Evolutionary conservation across 2,888 invertebrate genomes (phyloP).

Genomic region (Anarsia innoxiella): DNA sequence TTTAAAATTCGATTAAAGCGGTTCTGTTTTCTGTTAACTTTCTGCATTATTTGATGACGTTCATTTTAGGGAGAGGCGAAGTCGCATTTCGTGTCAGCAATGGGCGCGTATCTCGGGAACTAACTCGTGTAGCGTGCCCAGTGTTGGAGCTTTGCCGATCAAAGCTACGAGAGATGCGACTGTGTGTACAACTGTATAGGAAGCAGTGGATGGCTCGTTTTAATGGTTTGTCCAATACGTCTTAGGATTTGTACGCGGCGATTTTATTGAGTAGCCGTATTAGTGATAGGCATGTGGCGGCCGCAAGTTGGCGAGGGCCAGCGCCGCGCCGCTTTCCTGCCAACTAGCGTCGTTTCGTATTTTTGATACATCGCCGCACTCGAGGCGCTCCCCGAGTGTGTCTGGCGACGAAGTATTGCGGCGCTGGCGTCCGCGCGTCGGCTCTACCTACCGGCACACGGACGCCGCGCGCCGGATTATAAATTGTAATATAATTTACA

Average conservation of each 20-base stretch:
- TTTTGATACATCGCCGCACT: constrained; percentile 43
- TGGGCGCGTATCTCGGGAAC: constrained; percentile 27
- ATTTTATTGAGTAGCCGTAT: constrained; percentile 71
- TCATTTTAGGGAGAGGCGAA: constrained; percentile 24
- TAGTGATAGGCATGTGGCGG: constrained; percentile 46
- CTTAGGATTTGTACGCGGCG: constrained; percentile 63
- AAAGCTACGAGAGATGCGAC: constrained; percentile 26
- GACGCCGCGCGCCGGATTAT: neutral
- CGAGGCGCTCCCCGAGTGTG: constrained; percentile 34
- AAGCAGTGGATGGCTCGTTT: constrained; percentile 45
- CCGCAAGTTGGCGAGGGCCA: constrained; percentile 18
- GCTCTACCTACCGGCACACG: neutral
- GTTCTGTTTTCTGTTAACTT: constrained; percentile 40
- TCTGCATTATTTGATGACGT: constrained; percentile 28
- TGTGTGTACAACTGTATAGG: constrained; percentile 27
- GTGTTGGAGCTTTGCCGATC: constrained; percentile 19
- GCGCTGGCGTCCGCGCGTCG: constrained; percentile 17
- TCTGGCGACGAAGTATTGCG: constrained; percentile 32
- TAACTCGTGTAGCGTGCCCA: constrained; percentile 15
- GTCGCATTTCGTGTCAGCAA: constrained; percentile 24
- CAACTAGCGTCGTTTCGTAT: constrained; percentile 36
- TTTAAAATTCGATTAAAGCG: constrained; percentile 33
- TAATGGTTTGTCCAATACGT: constrained; percentile 56
- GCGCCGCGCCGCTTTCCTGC: constrained; percentile 24
- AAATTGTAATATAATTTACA: constrained; percentile 59